Conservation (phyloP, 2,797 vertebrate genomes). For the Decapterus maruadsi region DNA sequence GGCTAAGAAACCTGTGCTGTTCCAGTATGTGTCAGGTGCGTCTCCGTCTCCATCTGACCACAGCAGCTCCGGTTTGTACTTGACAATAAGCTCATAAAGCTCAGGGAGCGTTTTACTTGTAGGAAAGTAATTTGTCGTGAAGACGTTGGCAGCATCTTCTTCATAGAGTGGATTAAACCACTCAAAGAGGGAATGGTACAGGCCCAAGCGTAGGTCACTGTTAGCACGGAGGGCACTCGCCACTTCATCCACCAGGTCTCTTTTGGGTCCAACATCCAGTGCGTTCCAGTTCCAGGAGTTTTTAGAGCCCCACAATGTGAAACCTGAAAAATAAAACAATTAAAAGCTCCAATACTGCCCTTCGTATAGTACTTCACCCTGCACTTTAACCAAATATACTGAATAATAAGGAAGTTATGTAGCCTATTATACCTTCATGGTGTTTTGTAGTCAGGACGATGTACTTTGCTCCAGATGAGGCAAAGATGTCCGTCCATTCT, state of each 20-base stretch:
- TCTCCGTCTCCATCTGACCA: slow-evolving; percentile 95
- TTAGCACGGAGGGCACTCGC: slow-evolving; percentile 84
- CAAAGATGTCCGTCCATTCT: slow-evolving; percentile 92
- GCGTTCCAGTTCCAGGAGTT: slow-evolving; percentile 98
- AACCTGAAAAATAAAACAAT: slow-evolving; percentile 83
- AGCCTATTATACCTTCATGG: slow-evolving; percentile 90
- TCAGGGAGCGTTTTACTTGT: slow-evolving; percentile 91
- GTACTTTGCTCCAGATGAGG: slow-evolving; percentile 94
- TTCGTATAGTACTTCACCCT: neutral
- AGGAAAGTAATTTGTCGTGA: slow-evolving; percentile 88
- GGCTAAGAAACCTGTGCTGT: slow-evolving; percentile 95
- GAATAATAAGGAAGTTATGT: neutral
- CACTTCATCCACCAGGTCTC: slow-evolving; percentile 91
- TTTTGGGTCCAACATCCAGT: slow-evolving; percentile 90
- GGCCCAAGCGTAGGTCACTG: slow-evolving; percentile 89
- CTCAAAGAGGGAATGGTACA: slow-evolving; percentile 97
- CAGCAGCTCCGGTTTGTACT: slow-evolving; percentile 92
- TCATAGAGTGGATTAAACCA: slow-evolving; percentile 95
- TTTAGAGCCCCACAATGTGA: slow-evolving; percentile 94
- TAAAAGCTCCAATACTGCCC: neutral
- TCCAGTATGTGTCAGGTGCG: slow-evolving; percentile 94
- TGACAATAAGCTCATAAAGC: slow-evolving; percentile 91
- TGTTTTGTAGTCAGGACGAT: slow-evolving; percentile 97
- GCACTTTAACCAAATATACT: neutral
- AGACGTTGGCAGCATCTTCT: slow-evolving; percentile 84